Evolutionary conservation across 2,113 vertebrate species (phyloP).

Genomic region (Pholis gunnellus): DNA sequence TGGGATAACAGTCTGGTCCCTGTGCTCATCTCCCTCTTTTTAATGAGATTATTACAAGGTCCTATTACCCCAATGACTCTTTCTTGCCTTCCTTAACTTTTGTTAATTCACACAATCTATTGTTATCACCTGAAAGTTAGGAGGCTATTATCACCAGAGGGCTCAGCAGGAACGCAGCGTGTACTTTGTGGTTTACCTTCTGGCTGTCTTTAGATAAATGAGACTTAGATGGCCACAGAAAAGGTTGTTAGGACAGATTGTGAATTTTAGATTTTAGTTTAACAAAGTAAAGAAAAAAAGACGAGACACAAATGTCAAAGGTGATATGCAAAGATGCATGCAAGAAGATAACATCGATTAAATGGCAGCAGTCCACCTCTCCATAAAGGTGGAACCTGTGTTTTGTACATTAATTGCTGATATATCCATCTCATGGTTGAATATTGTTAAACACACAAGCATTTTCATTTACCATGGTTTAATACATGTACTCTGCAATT

Average conservation of each 20-base stretch:
- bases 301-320: not conserved
- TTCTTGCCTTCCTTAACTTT: conserved; percentile 54
- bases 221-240: not conserved
- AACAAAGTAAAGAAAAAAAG: not conserved
- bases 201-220: not conserved
- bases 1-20: conserved; percentile 41
- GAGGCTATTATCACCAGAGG: conserved; percentile 47
- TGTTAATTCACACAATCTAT: conserved; percentile 49
- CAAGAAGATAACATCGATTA: too few relatives aligned
- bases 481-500: not conserved
- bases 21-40: conserved; percentile 40
- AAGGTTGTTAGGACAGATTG: not conserved
- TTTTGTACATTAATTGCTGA: not conserved
- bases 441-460: not conserved
- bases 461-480: not conserved
- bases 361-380: not conserved
- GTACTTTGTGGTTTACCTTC: conserved; percentile 29
- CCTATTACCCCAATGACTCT: conserved; percentile 61
- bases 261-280: not conserved
- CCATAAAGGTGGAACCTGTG: not conserved
- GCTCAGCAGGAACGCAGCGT: conserved; percentile 35
- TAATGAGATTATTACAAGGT: conserved; percentile 69
- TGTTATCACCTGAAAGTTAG: conserved; percentile 39
- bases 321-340: not conserved
- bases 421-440: not conserved